These are phyloP conservation scores for Scolopax mira DNA, from an alignment of 2,113 vertebrate genomes.

Conservation along the genomic window DNA sequence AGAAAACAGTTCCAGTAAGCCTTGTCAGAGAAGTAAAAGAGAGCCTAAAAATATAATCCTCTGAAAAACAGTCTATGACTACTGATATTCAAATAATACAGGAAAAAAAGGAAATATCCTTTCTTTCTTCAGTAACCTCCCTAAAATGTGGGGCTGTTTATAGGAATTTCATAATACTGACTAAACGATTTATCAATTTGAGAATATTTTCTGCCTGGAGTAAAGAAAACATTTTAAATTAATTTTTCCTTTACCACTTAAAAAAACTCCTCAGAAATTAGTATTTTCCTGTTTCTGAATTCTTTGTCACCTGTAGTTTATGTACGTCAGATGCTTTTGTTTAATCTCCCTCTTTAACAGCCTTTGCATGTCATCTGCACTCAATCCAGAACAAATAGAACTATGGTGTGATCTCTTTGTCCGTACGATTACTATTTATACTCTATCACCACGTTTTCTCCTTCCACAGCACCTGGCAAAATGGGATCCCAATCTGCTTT, in stretches of 20 bases:
- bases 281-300: background rate
- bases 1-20: background rate
- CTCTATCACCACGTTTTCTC: background rate
- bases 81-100: background rate
- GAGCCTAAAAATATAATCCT: background rate
- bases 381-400: background rate
- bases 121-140: background rate
- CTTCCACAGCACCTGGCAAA: background rate
- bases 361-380: background rate
- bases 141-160: background rate
- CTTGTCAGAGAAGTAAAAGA: background rate
- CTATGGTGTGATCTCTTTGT: background rate
- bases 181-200: rapidly evolving
- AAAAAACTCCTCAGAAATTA: background rate
- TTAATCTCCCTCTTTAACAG: background rate
- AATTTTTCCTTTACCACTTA: background rate
- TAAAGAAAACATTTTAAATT: background rate
- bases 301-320: background rate
- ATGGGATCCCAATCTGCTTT: background rate
- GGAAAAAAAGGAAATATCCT: background rate
- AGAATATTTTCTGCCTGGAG: background rate
- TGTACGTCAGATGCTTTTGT: background rate
- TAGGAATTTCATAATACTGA: background rate
- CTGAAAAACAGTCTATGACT: background rate
- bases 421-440: background rate